Conservation (phyloP, 2,113 vertebrate genomes). For the Gadus chalcogrammus region DNA sequence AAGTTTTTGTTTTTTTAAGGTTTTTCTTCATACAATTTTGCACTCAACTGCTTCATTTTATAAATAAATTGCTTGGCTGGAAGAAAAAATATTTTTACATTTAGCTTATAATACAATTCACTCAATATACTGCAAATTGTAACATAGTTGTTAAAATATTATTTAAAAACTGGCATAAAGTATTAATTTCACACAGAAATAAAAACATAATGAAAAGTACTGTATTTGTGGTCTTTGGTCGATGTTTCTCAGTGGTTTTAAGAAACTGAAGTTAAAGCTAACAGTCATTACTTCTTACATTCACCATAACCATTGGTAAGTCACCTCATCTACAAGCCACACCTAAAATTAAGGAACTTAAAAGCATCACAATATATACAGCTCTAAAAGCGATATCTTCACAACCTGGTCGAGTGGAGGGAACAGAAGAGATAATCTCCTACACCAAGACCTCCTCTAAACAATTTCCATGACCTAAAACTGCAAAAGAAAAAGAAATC, state of each 20-base stretch:
- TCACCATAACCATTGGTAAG: no score
- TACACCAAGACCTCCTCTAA: no score
- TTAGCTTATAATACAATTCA: not conserved
- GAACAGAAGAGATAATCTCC: no score
- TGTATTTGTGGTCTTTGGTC: not conserved
- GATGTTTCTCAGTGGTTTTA: not conserved
- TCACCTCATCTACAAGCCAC: no score
- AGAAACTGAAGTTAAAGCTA: not conserved
- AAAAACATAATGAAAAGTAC: no score
- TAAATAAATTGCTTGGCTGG: not conserved
- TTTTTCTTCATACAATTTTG: not conserved
- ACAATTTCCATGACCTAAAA: no score
- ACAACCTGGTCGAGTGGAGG: not conserved
- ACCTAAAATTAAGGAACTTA: no score
- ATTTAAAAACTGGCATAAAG: no score
- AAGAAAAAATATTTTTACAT: not conserved
- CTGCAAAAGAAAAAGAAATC: no score
- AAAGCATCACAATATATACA: not conserved
- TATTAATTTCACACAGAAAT: no score
- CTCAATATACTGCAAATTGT: not conserved
- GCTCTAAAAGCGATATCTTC: not conserved
- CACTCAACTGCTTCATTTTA: not conserved
- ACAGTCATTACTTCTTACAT: no score
- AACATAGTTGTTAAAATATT: not conserved
- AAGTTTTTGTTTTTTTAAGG: not conserved